These are phyloP conservation scores for Yponomeuta cagnagella DNA, from an alignment of 2,888 invertebrate genomes.

Conservation along the genomic window DNA sequence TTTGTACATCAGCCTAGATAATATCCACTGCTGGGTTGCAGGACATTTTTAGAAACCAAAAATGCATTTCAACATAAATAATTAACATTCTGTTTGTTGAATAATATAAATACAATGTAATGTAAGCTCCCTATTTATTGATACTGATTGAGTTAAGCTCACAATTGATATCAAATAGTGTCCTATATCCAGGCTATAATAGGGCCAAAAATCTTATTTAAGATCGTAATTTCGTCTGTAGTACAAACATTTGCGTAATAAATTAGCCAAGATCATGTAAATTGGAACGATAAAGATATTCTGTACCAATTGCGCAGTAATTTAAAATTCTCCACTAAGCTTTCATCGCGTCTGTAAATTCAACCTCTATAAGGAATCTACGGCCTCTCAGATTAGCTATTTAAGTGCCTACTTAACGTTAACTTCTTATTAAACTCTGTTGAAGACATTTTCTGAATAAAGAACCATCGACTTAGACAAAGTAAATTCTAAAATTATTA, in stretches of 20 bases:
- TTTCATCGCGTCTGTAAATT: not conserved
- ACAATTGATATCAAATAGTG: no score
- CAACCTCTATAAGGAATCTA: not conserved
- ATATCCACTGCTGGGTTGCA: no score
- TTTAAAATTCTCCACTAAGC: not conserved
- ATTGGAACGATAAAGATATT: not conserved
- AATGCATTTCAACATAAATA: no score
- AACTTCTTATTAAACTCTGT: not conserved
- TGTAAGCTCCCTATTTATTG: no score
- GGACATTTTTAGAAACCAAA: no score
- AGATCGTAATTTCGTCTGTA: not conserved
- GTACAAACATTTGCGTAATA: not conserved
- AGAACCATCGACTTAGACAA: not conserved
- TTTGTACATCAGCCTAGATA: no score
- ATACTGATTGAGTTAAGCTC: no score
- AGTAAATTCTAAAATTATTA: not conserved
- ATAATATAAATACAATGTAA: no score
- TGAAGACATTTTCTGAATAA: not conserved
- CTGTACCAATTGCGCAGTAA: not conserved
- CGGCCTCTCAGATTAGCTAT: not conserved
- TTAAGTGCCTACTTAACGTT: not conserved
- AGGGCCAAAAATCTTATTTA: no score
- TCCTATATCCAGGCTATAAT: no score
- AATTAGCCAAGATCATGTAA: not conserved
- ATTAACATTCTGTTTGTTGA: no score